Evolutionary conservation across 2,113 vertebrate species (phyloP).

Genomic region (Eudyptes chrysolophus): DNA sequence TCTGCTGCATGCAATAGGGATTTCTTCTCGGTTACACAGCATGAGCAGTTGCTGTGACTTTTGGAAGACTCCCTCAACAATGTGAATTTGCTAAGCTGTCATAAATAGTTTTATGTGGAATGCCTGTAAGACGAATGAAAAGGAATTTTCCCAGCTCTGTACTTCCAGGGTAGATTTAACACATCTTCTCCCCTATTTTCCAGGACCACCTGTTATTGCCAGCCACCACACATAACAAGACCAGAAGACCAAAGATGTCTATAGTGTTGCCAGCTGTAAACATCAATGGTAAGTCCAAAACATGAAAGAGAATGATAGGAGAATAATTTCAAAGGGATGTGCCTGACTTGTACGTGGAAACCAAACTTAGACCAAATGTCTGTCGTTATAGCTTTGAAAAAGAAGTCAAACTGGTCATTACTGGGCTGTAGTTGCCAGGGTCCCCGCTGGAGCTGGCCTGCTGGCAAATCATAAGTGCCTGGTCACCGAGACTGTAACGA

Average conservation of each 20-base stretch:
- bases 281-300: constrained; percentile 85
- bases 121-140: not conserved
- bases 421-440: not conserved
- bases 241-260: constrained; percentile 95
- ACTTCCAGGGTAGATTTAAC: constrained; percentile 16
- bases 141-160: constrained; percentile 16
- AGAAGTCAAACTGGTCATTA: not conserved
- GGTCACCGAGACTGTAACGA: not conserved
- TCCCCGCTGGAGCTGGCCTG: not conserved
- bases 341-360: not conserved
- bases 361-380: not conserved
- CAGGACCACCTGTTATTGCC: constrained; percentile 96
- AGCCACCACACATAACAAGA: constrained; percentile 94
- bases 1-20: not conserved
- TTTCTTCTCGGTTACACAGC: constrained; percentile 1
- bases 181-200: constrained; percentile 48
- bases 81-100: constrained; percentile 8
- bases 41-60: constrained; percentile 35
- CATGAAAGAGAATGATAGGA: not conserved
- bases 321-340: not conserved
- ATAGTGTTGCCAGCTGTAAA: constrained; percentile 93
- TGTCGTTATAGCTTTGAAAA: not conserved
- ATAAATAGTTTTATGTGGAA: not conserved
- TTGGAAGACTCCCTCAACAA: constrained; percentile 27
- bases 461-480: not conserved